A percentile compares a stretch with the other conserved stretches of the same genome.
Conservation (phyloP, 2,113 vertebrate species). For the Donacobius atricapilla region DNA sequence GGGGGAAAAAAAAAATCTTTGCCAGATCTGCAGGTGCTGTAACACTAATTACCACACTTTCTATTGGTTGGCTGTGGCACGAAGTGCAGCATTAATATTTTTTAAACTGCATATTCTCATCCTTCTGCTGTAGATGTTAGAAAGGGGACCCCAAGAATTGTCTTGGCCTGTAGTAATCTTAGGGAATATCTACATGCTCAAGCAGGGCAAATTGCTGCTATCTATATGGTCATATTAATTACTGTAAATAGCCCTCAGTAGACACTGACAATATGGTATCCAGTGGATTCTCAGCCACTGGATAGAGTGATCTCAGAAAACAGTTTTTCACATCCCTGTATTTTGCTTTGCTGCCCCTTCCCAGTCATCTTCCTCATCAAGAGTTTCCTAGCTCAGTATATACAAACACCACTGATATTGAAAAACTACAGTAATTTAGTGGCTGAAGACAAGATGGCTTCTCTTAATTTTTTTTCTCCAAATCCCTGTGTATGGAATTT, state of each 20-base stretch:
- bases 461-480: not conserved
- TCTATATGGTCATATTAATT: not conserved
- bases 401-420: not conserved
- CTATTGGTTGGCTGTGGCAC: not conserved
- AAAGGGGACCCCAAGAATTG: not conserved
- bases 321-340: not conserved
- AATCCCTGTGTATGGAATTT: not conserved
- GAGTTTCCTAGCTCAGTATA: not conserved
- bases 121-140: not conserved
- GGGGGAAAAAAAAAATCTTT: not conserved
- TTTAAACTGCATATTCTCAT: not conserved
- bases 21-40: fast-evolving
- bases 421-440: not conserved
- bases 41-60: not conserved
- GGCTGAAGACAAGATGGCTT: not conserved
- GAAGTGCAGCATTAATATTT: not conserved
- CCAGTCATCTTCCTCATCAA: not conserved
- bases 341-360: not conserved
- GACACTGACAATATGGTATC: not conserved
- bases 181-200: not conserved
- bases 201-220: not conserved
- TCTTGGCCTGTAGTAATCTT: not conserved
- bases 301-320: not conserved
- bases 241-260: not conserved
- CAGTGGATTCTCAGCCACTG: not conserved